Percentiles rank a stretch among this genome's conserved stretches.
Conservation (phyloP, 1,140 invertebrate species). For the Lucilia cuprina region DNA sequence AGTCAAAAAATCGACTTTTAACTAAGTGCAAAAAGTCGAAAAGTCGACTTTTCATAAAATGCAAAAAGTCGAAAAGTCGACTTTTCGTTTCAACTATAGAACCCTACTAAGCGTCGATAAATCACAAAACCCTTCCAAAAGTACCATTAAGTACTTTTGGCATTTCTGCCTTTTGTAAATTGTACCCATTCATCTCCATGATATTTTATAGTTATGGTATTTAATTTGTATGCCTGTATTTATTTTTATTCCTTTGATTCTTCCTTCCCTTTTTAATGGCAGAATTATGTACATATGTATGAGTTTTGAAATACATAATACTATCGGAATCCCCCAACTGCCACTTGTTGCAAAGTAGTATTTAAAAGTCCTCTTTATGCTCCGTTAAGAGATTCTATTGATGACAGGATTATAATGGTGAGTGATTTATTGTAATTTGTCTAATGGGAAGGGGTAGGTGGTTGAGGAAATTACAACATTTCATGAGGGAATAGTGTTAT, state of each 20-base stretch:
- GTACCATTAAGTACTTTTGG: no score
- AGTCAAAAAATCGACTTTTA: no score
- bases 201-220: no score
- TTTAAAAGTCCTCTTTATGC: conserved; percentile 39
- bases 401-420: conserved; percentile 13
- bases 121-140: no score
- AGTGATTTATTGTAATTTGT: conserved; percentile 25
- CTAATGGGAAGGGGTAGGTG: not conserved
- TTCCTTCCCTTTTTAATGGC: not conserved
- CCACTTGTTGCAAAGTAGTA: conserved; percentile 42
- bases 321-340: not conserved
- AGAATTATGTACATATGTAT: not conserved
- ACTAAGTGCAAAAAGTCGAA: no score
- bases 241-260: not conserved
- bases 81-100: no score
- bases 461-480: not conserved
- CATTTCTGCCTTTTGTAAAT: no score
- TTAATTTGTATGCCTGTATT: not conserved
- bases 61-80: no score
- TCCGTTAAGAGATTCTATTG: not conserved
- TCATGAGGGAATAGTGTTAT: no score
- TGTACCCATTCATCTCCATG: no score
- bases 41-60: no score
- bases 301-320: not conserved
- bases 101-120: no score